Percentiles rank a stretch among this genome's conserved stretches.
Evolutionary conservation across 2,888 invertebrate species (phyloP).

Genomic region (Watsonalla cultraria): DNA sequence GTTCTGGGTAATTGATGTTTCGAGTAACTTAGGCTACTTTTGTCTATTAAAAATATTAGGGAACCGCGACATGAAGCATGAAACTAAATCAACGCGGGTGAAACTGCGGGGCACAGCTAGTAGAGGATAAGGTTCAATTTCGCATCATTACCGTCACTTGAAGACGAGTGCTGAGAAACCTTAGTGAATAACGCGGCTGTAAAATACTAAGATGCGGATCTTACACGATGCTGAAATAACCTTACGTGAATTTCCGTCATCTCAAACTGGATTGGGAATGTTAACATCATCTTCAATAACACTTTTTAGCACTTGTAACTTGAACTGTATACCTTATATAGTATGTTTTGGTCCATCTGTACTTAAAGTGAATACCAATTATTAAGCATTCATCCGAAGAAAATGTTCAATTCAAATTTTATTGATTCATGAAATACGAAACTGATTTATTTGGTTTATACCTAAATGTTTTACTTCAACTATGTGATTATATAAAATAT

Average conservation of each 20-base stretch:
- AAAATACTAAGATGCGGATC: neutral
- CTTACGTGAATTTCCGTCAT: slow-evolving; percentile 38
- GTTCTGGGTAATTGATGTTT: no score
- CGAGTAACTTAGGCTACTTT: no score
- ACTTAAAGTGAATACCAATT: neutral
- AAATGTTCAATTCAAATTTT: neutral
- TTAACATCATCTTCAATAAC: slow-evolving; percentile 2
- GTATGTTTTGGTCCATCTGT: neutral
- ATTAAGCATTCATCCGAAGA: slow-evolving; percentile 8
- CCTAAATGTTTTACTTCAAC: neutral
- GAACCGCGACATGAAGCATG: no score
- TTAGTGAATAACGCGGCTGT: no score
- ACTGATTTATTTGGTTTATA: neutral
- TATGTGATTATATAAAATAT: no score
- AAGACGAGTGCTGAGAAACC: no score
- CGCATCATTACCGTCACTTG: neutral
- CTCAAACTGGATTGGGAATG: slow-evolving; percentile 30
- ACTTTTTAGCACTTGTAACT: neutral
- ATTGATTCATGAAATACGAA: neutral
- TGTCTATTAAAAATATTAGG: no score
- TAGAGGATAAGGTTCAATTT: no score
- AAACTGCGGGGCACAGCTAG: no score
- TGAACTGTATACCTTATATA: neutral
- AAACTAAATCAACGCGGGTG: no score
- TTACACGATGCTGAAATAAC: neutral